Evolutionary conservation across 2,888 invertebrate genomes (phyloP).

Genomic region (Incurvaria masculella): DNA sequence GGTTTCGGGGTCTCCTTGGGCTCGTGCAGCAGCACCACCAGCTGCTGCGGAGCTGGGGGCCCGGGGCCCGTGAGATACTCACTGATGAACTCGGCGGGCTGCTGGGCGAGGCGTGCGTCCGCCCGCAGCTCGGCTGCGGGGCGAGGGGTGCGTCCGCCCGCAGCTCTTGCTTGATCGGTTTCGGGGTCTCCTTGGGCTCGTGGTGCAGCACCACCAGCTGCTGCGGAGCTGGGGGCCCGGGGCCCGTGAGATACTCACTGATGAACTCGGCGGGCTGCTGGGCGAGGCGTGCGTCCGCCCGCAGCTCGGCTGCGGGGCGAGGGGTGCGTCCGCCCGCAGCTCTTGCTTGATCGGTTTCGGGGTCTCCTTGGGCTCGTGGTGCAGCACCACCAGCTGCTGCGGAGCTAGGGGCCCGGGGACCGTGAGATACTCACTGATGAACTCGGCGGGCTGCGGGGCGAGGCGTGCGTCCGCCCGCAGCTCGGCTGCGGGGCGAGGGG

Average conservation of each 20-base stretch:
- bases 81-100: slow-evolving; percentile 44
- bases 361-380: slow-evolving; percentile 51
- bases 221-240: too few relatives aligned
- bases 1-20: slow-evolving; percentile 53
- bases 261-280: slow-evolving; percentile 38
- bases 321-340: slow-evolving; percentile 41
- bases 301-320: slow-evolving; percentile 29
- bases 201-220: slow-evolving; percentile 50
- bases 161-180: slow-evolving; percentile 55
- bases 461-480: slow-evolving; percentile 41
- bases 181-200: slow-evolving; percentile 51
- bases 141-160: slow-evolving; percentile 39
- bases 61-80: slow-evolving; percentile 22
- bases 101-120: slow-evolving; percentile 34
- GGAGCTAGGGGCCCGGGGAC: too few relatives aligned
- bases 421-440: slow-evolving; percentile 33
- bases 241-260: slow-evolving; percentile 31
- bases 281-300: slow-evolving; percentile 38
- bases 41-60: slow-evolving; percentile 51
- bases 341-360: slow-evolving; percentile 58
- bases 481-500: slow-evolving; percentile 32
- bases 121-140: slow-evolving; percentile 33
- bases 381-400: slow-evolving; percentile 50
- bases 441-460: slow-evolving; percentile 32
- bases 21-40: slow-evolving; percentile 50